Conservation (phyloP, 2,888 invertebrate species). For the Coenonympha arcania region DNA sequence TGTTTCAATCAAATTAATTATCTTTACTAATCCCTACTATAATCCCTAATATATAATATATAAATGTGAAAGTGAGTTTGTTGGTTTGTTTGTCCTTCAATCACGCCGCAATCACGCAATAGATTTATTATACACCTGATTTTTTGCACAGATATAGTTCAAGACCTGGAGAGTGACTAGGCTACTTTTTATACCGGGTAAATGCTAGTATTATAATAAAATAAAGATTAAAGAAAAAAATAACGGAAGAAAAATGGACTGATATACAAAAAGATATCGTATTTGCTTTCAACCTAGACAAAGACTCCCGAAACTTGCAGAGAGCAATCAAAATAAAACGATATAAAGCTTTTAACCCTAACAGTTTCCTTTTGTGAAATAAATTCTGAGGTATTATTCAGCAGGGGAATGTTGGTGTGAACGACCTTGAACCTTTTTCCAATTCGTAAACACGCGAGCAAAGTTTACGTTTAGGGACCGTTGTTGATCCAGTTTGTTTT, state of each 20-base stretch:
- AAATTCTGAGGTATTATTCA: conserved; percentile 27
- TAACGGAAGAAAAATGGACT: background rate
- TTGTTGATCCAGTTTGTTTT: conserved; percentile 9
- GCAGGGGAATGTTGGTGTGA: conserved; percentile 22
- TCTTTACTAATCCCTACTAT: too few relatives aligned
- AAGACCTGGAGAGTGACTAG: too few relatives aligned
- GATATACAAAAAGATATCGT: background rate
- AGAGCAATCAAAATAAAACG: conserved; percentile 15
- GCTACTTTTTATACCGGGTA: too few relatives aligned
- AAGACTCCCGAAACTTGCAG: background rate
- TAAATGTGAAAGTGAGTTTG: too few relatives aligned
- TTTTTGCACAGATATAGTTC: too few relatives aligned
- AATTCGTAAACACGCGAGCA: conserved; percentile 24
- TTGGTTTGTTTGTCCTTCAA: too few relatives aligned
- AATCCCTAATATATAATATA: too few relatives aligned
- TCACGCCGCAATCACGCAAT: too few relatives aligned
- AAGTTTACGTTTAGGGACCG: conserved; percentile 6
- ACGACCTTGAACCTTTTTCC: conserved; percentile 27
- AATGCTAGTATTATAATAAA: background rate
- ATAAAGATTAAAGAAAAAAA: background rate
- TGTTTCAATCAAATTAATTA: too few relatives aligned
- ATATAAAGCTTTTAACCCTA: conserved; percentile 23
- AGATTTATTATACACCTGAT: too few relatives aligned
- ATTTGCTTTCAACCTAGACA: background rate
- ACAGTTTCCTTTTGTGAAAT: conserved; percentile 21